Evolutionary conservation across 2,888 invertebrate genomes (phyloP).

Genomic region (Lagria hirta): DNA sequence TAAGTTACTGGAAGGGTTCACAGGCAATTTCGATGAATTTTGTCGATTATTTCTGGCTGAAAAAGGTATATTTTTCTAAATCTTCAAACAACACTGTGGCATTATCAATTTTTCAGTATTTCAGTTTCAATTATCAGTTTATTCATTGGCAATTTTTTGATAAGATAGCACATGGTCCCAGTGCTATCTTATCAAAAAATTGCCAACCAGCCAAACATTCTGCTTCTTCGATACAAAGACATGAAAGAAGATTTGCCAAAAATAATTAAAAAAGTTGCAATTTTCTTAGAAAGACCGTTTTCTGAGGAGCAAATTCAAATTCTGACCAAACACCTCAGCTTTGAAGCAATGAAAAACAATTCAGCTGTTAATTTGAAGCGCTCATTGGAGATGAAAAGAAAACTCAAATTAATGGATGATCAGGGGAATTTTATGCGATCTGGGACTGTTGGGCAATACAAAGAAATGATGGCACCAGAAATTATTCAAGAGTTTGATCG

Average conservation of each 20-base stretch:
- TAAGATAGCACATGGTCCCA: too few relatives aligned
- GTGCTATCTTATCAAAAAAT: constrained; percentile 44
- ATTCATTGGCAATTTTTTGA: too few relatives aligned
- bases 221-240: constrained; percentile 47
- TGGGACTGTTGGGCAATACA: constrained; percentile 16
- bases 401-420: constrained; percentile 44
- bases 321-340: constrained; percentile 42
- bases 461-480: constrained; percentile 11
- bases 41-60: constrained; percentile 63
- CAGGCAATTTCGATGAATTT: constrained; percentile 60
- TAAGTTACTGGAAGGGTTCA: constrained; percentile 60
- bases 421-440: constrained; percentile 16
- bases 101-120: too few relatives aligned
- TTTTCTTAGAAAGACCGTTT: constrained; percentile 39
- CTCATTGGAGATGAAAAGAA: constrained; percentile 47
- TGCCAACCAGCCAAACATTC: constrained; percentile 40
- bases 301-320: constrained; percentile 34
- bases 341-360: constrained; percentile 59
- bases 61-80: constrained; percentile 54
- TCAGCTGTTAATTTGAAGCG: constrained; percentile 59
- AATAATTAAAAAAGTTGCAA: constrained; percentile 37
- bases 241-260: constrained; percentile 38
- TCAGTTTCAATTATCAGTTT: too few relatives aligned
- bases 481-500: constrained; percentile 15
- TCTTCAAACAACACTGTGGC: too few relatives aligned